Evolutionary conservation across 2,797 vertebrate genomes (phyloP).

Genomic region (Acipenser oxyrinchus): DNA sequence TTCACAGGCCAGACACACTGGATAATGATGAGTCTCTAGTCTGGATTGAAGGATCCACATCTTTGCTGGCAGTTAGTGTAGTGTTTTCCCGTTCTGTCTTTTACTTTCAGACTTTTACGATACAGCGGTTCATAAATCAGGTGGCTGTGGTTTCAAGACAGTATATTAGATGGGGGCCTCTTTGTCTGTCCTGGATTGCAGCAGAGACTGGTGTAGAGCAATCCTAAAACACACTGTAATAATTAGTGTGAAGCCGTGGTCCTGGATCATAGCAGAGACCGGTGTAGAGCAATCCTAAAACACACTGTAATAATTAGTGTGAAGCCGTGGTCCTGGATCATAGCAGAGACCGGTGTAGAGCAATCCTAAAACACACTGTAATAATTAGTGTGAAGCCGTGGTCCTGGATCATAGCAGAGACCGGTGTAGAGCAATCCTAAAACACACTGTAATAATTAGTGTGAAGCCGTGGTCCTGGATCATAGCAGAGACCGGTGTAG

Average conservation of each 20-base stretch:
- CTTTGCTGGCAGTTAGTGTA: conserved; percentile 3
- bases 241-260: too few relatives aligned
- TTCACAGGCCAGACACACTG: not conserved
- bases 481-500: too few relatives aligned
- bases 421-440: too few relatives aligned
- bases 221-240: too few relatives aligned
- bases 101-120: not conserved
- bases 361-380: too few relatives aligned
- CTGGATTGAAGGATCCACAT: not conserved
- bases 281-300: too few relatives aligned
- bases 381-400: too few relatives aligned
- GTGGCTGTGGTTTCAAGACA: not conserved
- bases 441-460: too few relatives aligned
- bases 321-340: not conserved
- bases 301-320: too few relatives aligned
- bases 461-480: not conserved
- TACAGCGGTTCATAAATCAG: conserved; percentile 1
- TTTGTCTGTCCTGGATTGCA: not conserved
- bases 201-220: too few relatives aligned
- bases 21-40: conserved; percentile 6
- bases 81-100: not conserved
- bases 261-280: too few relatives aligned
- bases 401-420: not conserved
- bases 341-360: too few relatives aligned
- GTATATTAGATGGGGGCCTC: not conserved